Conservation (phyloP, 2,797 vertebrate species). For the Pangasius mekongensis region DNA sequence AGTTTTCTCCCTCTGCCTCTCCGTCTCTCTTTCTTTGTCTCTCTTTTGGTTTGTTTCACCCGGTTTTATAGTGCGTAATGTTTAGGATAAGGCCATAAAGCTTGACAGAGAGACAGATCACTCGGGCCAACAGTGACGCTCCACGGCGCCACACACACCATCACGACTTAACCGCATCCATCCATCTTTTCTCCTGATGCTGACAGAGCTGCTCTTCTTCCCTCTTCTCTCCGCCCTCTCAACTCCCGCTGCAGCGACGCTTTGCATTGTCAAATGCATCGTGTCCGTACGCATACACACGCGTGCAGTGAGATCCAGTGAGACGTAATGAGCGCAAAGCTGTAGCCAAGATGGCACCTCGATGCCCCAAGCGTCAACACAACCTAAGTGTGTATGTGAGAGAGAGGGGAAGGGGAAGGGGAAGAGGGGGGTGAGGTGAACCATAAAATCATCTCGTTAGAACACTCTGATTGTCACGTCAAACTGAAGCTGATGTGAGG, state of each 20-base stretch:
- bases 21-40: background rate
- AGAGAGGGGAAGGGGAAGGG: background rate
- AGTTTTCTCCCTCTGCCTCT: background rate
- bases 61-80: slow-evolving; percentile 8
- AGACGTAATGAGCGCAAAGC: slow-evolving; percentile 52
- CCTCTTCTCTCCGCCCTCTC: background rate
- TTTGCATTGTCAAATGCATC: background rate
- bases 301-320: slow-evolving; percentile 44
- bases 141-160: slow-evolving; percentile 10
- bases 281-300: background rate
- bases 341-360: slow-evolving; percentile 52
- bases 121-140: background rate
- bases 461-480: slow-evolving; percentile 53
- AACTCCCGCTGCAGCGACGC: background rate
- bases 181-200: slow-evolving; percentile 53
- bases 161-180: slow-evolving; percentile 31
- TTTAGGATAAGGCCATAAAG: slow-evolving; percentile 29
- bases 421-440: slow-evolving; percentile 33
- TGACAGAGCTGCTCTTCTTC: slow-evolving; percentile 43
- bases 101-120: slow-evolving; percentile 26
- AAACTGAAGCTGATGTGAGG: slow-evolving; percentile 50
- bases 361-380: slow-evolving; percentile 55
- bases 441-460: slow-evolving; percentile 58
- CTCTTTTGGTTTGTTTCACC: slow-evolving; percentile 10
- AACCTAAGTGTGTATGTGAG: slow-evolving; percentile 25